Percentiles rank a stretch among this genome's conserved stretches.
Evolutionary conservation across 2,797 vertebrate genomes (phyloP).

Genomic region (Pogoniulus pusillus): DNA sequence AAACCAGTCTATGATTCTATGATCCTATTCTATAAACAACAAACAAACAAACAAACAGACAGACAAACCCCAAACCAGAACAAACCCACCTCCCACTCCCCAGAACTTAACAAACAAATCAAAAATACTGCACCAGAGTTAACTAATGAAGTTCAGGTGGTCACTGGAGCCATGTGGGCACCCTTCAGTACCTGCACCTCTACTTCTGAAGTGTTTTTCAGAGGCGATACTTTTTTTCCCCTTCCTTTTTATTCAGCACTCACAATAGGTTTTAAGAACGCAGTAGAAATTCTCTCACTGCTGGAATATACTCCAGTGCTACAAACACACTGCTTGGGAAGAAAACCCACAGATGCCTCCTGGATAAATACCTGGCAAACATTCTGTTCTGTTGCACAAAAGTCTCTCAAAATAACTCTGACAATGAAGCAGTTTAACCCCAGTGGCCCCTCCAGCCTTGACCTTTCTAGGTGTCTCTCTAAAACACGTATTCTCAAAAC

Average conservation of each 20-base stretch:
- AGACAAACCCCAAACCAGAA: neutral
- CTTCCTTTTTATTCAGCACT: neutral
- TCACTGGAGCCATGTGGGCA: neutral
- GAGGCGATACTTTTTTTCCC: neutral
- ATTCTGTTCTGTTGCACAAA: neutral
- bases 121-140: neutral
- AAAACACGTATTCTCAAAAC: neutral
- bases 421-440: neutral
- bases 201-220: neutral
- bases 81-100: no score
- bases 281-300: neutral
- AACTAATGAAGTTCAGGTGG: neutral
- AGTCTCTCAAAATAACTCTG: neutral
- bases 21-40: no score
- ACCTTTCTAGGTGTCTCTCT: neutral
- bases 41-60: no score
- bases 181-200: neutral
- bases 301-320: neutral
- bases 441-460: neutral
- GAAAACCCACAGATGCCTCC: neutral
- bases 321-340: neutral
- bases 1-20: no score
- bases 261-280: neutral
- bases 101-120: no score
- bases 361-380: neutral